Evolutionary conservation across 1,140 invertebrate genomes (phyloP).

Genomic region (Lepidostoma basale): DNA sequence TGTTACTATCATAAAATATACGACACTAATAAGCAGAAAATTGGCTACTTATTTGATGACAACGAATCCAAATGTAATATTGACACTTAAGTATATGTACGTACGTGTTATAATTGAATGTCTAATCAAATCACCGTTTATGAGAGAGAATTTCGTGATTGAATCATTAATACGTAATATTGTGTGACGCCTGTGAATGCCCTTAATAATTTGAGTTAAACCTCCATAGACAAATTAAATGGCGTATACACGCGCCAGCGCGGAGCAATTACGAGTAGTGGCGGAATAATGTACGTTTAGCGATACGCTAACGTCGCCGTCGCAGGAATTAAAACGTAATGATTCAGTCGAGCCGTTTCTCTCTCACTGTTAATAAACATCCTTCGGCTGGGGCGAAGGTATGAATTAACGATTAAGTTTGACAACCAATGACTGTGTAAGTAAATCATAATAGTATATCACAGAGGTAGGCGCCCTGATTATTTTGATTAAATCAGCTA

Average conservation of each 20-base stretch:
- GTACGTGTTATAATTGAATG: too few species aligned
- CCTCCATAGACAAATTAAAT: neutral
- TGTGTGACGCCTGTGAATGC: neutral
- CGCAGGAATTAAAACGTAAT: neutral
- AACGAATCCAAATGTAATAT: too few species aligned
- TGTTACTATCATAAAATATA: too few species aligned
- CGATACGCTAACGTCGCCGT: neutral
- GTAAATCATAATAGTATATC: constrained; percentile 23
- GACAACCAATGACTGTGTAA: constrained; percentile 18
- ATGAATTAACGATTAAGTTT: constrained; percentile 33
- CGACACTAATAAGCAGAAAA: too few species aligned
- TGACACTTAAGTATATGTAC: too few species aligned
- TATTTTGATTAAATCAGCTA: constrained; percentile 39
- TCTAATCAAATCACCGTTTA: too few species aligned
- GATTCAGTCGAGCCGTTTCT: neutral
- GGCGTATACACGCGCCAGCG: neutral
- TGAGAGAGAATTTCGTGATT: too few species aligned
- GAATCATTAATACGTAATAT: too few species aligned
- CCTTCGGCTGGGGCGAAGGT: constrained; percentile 2
- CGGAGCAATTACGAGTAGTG: neutral
- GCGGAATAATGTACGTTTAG: neutral
- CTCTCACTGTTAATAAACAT: constrained; percentile 25
- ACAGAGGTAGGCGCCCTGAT: constrained; percentile 31
- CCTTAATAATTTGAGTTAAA: neutral
- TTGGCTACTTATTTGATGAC: too few species aligned